These are phyloP conservation scores for Marronus borbonicus DNA, from an alignment of 2,888 invertebrate species.

Conservation along the genomic window DNA sequence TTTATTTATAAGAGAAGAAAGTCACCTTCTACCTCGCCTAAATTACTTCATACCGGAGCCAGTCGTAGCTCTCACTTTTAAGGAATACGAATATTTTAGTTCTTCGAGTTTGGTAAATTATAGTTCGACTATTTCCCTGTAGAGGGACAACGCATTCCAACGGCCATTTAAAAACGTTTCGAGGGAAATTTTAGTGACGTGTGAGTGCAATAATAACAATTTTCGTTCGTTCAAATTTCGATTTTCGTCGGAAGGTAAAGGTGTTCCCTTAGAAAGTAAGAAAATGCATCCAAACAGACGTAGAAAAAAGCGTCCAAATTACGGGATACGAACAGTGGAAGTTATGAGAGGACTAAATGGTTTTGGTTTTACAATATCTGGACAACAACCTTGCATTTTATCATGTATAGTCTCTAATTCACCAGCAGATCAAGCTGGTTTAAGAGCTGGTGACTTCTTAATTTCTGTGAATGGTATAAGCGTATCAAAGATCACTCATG, in stretches of 20 bases:
- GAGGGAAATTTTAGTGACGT: conserved; percentile 61
- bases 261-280: neutral
- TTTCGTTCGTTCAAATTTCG: conserved; percentile 53
- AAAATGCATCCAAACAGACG: conserved; percentile 76
- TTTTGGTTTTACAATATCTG: conserved; percentile 98
- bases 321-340: conserved; percentile 87
- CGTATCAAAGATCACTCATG: conserved; percentile 93
- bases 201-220: conserved; percentile 54
- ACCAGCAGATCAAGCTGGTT: conserved; percentile 91
- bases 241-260: neutral
- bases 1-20: conserved; percentile 23
- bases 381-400: conserved; percentile 95
- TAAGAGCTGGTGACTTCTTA: conserved; percentile 93
- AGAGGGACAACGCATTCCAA: conserved; percentile 54
- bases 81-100: conserved; percentile 5
- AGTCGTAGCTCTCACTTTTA: conserved; percentile 11
- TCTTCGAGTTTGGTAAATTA: conserved; percentile 15
- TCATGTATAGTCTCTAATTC: conserved; percentile 93
- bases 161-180: conserved; percentile 66
- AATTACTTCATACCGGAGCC: conserved; percentile 28
- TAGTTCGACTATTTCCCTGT: conserved; percentile 39
- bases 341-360: conserved; percentile 90
- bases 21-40: conserved; percentile 27
- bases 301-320: conserved; percentile 81
- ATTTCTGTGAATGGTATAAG: conserved; percentile 93